Evolutionary conservation across 2,113 vertebrate genomes (phyloP).

Genomic region (Chaenogobius annularis): DNA sequence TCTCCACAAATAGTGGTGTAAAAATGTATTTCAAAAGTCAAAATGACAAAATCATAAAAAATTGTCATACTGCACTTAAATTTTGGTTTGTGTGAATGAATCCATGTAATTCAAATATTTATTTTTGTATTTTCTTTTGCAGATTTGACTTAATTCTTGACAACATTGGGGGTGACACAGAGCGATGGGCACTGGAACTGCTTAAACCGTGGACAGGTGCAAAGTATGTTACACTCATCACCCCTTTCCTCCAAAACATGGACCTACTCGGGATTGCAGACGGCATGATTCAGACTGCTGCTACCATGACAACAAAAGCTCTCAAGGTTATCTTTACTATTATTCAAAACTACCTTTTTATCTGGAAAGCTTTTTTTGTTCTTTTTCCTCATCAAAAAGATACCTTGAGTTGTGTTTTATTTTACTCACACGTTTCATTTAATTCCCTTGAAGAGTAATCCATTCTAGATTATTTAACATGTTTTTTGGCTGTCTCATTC

Average conservation of each 20-base stretch:
- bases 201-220: constrained; percentile 94
- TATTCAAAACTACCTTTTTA: not conserved
- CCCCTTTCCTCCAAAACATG: constrained; percentile 91
- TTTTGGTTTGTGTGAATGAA: not conserved
- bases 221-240: constrained; percentile 91
- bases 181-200: constrained; percentile 84
- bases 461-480: not conserved
- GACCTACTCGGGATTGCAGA: constrained; percentile 90
- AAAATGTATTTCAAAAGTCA: too few relatives aligned
- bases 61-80: not conserved
- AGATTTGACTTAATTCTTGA: constrained; percentile 92
- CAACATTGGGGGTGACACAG: constrained; percentile 89
- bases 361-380: not conserved
- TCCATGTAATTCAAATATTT: too few relatives aligned
- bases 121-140: not conserved
- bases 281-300: constrained; percentile 88
- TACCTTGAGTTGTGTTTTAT: not conserved
- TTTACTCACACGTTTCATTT: not conserved
- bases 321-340: constrained; percentile 81
- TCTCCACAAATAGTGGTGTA: too few relatives aligned
- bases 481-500: not conserved
- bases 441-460: not conserved
- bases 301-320: constrained; percentile 84
- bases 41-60: not conserved
- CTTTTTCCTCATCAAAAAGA: not conserved